phyloP scores from a whole-genome alignment of 2,888 invertebrate genomes.

The Willowsia nigromaculata region DNA sequence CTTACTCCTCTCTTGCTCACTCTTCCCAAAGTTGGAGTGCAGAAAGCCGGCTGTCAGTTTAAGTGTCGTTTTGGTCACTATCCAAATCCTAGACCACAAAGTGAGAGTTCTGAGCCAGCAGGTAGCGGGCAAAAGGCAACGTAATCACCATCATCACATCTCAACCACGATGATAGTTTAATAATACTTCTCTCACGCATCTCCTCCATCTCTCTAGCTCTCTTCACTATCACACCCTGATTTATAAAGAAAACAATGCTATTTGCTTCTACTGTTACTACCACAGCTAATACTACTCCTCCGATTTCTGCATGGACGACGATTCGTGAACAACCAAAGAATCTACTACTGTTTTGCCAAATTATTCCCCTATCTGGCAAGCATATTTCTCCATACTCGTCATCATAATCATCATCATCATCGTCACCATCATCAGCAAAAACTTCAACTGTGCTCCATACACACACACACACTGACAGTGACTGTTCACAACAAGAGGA shows the following conservation, averaged over 20 bases:
- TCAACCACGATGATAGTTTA: constrained; percentile 53
- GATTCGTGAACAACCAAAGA: background rate
- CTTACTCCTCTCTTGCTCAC: constrained; percentile 29
- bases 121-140: constrained; percentile 68
- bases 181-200: constrained; percentile 42
- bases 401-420: constrained; percentile 23
- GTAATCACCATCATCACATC: constrained; percentile 68
- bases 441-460: background rate
- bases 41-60: constrained; percentile 72
- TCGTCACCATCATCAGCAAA: background rate
- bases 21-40: constrained; percentile 59
- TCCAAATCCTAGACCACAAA: constrained; percentile 69
- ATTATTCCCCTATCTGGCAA: constrained; percentile 25
- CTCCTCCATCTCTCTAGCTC: background rate
- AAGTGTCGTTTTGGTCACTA: constrained; percentile 71
- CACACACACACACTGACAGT: background rate
- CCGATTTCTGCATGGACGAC: background rate
- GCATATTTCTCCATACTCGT: constrained; percentile 9
- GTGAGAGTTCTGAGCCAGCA: constrained; percentile 68
- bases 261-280: constrained; percentile 1
- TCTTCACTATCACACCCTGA: background rate
- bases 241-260: constrained; percentile 44
- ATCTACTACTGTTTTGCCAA: constrained; percentile 12
- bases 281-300: background rate
- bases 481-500: background rate